Base-by-base conservation (phyloP, 2,888 invertebrate species). In the Enchytraeus crypticus region DNA sequence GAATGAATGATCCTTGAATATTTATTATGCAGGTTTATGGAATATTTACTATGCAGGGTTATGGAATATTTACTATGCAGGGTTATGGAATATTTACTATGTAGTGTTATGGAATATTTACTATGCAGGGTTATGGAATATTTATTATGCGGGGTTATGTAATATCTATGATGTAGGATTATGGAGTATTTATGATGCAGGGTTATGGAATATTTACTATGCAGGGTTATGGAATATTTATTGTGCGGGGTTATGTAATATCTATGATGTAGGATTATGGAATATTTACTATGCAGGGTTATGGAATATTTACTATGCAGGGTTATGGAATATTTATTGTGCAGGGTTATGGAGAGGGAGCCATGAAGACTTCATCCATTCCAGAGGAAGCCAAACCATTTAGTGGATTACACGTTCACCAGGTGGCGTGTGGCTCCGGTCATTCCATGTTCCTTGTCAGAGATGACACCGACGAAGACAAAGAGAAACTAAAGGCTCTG, bases 341-440 rank as follows among this genome's bases (percentile, higher is more conserved):
- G 0, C 77, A 88, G 88, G 92, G 92, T 64, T 86, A 89, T 64
- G 93, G 93, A 0, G 92, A 92, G 70, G 86, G 88, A 72, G 87
- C 87, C 62, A 72, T 76, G 71, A 92, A 90, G 74, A 91, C 92
- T 0, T 88, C 90, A 2, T 87, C 91, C 1, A 84, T 85, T 33
- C 92, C 93, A 27, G 88, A 89, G 80, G 93, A 93, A 81, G 90
- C 92, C 57, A 83, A 82, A 67, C 74, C 81, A 2, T 69, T 84
- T 47, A 86, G 73, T 59, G 88, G 88, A 38, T 81, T 89, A 63
- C 87, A 87, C 79, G 84, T 90, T 66, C 84, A 87, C 51, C 85
- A 87, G 66, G 85, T 92, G 46, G 81, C 88, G 1, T 89, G 91
- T 85, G 93, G 93, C 2, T 85, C 85, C 73, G 89, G 89, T 3